Percentiles rank a stretch among this genome's conserved stretches.
Evolutionary conservation across 2,888 invertebrate genomes (phyloP).

Genomic region (Cephus rjabovi): DNA sequence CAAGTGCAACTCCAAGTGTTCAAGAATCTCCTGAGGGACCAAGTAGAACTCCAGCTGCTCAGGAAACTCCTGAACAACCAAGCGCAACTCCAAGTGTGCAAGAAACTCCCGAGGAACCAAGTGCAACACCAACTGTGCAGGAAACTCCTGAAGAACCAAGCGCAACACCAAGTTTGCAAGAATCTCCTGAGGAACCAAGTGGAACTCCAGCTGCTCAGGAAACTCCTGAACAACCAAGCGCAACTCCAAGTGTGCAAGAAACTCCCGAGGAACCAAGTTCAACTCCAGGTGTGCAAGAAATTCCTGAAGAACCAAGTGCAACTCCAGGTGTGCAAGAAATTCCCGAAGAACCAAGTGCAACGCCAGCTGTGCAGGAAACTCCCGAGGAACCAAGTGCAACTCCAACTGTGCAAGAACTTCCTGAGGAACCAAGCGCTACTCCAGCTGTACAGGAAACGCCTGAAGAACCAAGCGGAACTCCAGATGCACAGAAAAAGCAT

Average conservation of each 20-base stretch:
- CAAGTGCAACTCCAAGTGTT: background rate
- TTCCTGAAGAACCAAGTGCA: constrained; percentile 8
- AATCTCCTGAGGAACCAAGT: too few species aligned
- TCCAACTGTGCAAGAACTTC: constrained; percentile 11
- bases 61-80: background rate
- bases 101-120: constrained; percentile 11
- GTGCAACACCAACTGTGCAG: background rate
- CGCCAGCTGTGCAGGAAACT: background rate
- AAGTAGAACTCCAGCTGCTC: background rate
- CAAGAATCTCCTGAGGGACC: constrained; percentile 19
- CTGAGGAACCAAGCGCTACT: constrained; percentile 14
- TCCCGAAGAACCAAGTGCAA: background rate
- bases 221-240: too few species aligned
- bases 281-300: constrained; percentile 1
- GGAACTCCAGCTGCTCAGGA: fast-evolving
- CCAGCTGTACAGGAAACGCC: constrained; percentile 5
- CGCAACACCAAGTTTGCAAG: too few species aligned
- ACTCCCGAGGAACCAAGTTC: too few species aligned
- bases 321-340: background rate
- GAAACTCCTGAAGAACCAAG: background rate
- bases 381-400: constrained; percentile 6
- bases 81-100: constrained; percentile 6
- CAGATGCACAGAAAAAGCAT: constrained; percentile 8
- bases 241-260: fast-evolving
- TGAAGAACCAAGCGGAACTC: constrained; percentile 9